Base-by-base conservation (phyloP, 2,797 vertebrate species). In the Crenichthys baileyi region DNA sequence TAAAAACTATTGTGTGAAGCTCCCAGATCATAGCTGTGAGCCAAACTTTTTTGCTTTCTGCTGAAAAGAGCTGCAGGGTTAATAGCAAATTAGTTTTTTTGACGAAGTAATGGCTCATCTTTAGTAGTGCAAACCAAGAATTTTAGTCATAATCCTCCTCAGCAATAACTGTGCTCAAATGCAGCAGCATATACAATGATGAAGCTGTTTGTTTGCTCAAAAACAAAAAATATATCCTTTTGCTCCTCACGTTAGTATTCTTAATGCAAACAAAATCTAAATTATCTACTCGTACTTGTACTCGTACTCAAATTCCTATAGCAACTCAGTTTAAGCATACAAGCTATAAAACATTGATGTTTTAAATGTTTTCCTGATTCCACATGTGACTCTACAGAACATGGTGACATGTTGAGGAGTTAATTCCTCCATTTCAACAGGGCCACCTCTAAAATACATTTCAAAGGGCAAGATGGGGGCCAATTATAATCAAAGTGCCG, bases 71-170 rank as follows among this genome's bases (percentile, higher is more conserved):
- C 72, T 7, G 12, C n/a, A 26, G 50, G 61, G 31, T 15, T 12
- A 70, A 63, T 12, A 79, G 65, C 56, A 65, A 29, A 55, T 48
- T 26, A n/a, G n/a, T 67, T 53, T 50, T 29, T 58, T 50, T 78
- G 36, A 55, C 15, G 20, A 53, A 0, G 72, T 63, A 44, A 13
- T 39, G 53, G 24, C 24, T 70, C 15, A 15, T 75, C 31, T 73
- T n/a, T 20, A 11, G 51, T 2, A 56, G 51, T 41, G 12, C 3
- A 0, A 68, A 70, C 44, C 15, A 16, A 46, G 15, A 29, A 29
- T 16, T 5, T 26, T 60, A 12, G 4, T 58, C 55, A 11, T 26
- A 58, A 58, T 58, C 24, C 22, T 56, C 55, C 24, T 56, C 55
- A 56, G 55, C 6, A n/a, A 11, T 51, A 6, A 11, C 2, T 58